phyloP scores from a whole-genome alignment of 92 coral and sea anemone species.

The Desmophyllum pertusum region DNA sequence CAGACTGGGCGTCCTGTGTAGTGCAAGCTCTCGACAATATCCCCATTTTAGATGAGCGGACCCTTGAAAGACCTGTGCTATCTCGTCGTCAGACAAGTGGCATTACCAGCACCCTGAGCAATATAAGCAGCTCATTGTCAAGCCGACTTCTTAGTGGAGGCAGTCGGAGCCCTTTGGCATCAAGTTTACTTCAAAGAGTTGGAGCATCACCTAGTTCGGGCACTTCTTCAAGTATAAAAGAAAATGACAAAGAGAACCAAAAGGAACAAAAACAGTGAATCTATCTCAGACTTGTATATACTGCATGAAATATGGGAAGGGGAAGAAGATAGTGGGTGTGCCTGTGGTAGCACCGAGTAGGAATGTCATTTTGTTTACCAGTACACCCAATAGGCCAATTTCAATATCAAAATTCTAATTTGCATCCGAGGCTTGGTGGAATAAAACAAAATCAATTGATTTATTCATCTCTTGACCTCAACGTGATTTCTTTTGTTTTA shows the following conservation, averaged over 20 bases:
- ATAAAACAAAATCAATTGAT: no score
- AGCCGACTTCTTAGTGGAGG: constrained; percentile 82
- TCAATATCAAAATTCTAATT: no score
- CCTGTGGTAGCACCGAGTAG: no score
- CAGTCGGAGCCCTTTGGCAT: constrained; percentile 48
- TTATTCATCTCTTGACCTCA: no score
- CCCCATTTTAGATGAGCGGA: constrained; percentile 68
- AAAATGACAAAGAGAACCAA: constrained; percentile 53
- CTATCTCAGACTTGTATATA: neutral
- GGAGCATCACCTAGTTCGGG: constrained; percentile 32
- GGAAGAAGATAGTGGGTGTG: no score
- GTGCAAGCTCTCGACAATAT: constrained; percentile 60
- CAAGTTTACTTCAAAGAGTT: constrained; percentile 44
- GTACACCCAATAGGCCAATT: no score
- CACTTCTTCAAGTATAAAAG: constrained; percentile 57
- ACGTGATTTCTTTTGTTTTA: no score
- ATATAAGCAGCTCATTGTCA: constrained; percentile 81
- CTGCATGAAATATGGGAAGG: no score
- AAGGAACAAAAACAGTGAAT: constrained; percentile 78
- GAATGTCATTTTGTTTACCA: no score
- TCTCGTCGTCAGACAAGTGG: constrained; percentile 93
- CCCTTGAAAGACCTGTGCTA: constrained; percentile 80
- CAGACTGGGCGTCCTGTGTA: constrained; percentile 95
- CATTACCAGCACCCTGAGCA: constrained; percentile 86
- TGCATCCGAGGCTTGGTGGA: no score